Conservation (phyloP, 2,888 invertebrate genomes). For the Drosophila ezoana region DNA sequence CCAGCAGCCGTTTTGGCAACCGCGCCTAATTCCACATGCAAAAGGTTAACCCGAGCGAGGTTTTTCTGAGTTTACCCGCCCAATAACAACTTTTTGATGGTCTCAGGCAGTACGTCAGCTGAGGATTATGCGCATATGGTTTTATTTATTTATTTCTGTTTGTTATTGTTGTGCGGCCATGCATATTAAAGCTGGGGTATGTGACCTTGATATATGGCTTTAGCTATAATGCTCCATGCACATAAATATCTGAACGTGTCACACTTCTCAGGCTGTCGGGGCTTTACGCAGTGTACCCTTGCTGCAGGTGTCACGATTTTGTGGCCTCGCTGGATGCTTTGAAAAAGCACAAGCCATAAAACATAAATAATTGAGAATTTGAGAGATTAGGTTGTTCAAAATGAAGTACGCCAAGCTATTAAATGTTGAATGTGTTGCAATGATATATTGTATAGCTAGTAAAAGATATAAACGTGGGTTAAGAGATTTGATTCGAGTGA, state of each 20-base stretch:
- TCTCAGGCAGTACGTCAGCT: slow-evolving; percentile 39
- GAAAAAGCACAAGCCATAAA: not conserved
- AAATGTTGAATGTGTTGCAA: not conserved
- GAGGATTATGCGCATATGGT: slow-evolving; percentile 48
- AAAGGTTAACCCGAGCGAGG: slow-evolving; percentile 14
- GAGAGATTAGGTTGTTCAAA: slow-evolving; percentile 5
- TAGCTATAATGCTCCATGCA: slow-evolving; percentile 38
- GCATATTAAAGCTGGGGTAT: slow-evolving; percentile 26
- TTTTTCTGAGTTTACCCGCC: slow-evolving; percentile 4
- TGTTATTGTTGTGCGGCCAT: slow-evolving; percentile 16
- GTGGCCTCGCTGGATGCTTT: not conserved
- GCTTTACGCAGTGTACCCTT: slow-evolving; percentile 24
- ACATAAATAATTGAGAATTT: slow-evolving; percentile 13
- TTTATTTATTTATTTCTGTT: slow-evolving; percentile 19
- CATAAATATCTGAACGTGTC: slow-evolving; percentile 54
- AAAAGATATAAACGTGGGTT: no score
- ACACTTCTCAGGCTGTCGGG: slow-evolving; percentile 24
- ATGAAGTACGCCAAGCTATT: not conserved
- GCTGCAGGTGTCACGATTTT: slow-evolving; percentile 1
- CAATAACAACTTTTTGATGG: slow-evolving; percentile 31
- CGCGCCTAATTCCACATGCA: slow-evolving; percentile 28
- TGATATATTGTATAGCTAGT: not conserved
- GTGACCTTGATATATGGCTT: slow-evolving; percentile 48
- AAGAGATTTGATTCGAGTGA: no score
- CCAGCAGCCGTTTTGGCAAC: slow-evolving; percentile 10